Evolutionary conservation across 2,797 vertebrate genomes (phyloP), one percentile per base, ranked within the genome.

Genomic region (Gambelia wislizenii): DNA sequence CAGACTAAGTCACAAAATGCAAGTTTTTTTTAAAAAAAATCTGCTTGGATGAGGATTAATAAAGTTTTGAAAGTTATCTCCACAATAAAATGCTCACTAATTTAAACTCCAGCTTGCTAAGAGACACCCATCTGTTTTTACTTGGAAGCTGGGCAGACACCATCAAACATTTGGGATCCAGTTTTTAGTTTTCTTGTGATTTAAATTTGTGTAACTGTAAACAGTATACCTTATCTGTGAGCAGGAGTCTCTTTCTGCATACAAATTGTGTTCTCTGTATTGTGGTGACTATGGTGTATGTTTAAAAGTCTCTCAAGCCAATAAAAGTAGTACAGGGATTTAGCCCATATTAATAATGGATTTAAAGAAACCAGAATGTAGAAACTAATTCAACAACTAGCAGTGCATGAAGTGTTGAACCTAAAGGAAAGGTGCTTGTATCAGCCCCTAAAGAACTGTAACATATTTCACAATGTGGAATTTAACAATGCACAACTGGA

Each of bases 281-380:
- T 81, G 39, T 42, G 91, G 47, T 6, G 54, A 91, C 87, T 82
- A 25, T 25, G 2, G n/a, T 85, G 14, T 81, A 39, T 85, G 88
- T 88, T 79, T 80, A 93, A 85, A 64, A 67, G 36, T 89, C 61
- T 87, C 44, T 67, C 42, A 84, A 92, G 42, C 39, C 82, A 92
- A 44, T 22, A 91, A 85, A 0, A 20, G 79, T 87, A 91, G 49
- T n/a, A 7, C 56, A 86, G 82, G 75, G 59, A 89, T 93, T 91
- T 83, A 85, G 86, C 13, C 47, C 16, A 3, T 6, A 80, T 88
- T 92, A 95, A 92, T 93, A 93, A 92, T 88, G 59, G 83, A 91
- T 81, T 81, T 88, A 88, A 89, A 79, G 52, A 20, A 82, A 77
- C 22, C 39, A 3, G 6, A 77, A 87, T 56, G 39, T 89, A 86